Evolutionary conservation across 1,140 invertebrate species (phyloP).

Genomic region (Chironomus striatipennis): DNA sequence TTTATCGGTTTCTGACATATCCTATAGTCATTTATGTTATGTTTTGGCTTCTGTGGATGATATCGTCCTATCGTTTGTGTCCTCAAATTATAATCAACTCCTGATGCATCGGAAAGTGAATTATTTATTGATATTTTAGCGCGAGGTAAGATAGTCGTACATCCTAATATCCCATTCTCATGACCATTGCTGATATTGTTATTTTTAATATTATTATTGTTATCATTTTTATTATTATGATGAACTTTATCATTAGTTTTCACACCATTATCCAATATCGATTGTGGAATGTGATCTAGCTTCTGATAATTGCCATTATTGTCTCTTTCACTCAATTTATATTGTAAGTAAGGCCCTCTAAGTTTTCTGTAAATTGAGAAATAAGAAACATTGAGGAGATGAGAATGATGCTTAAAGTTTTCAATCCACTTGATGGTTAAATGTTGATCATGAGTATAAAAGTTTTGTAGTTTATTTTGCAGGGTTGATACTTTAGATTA

Average conservation of each 20-base stretch:
- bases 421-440: neutral
- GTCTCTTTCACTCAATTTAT: conserved; percentile 25
- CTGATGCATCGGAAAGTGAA: neutral
- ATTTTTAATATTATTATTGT: neutral
- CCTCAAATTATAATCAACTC: conserved; percentile 8
- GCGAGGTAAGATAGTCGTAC: neutral
- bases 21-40: neutral
- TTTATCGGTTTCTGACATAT: neutral
- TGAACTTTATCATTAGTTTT: conserved; percentile 14
- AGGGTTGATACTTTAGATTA: too few relatives aligned
- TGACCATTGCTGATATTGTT: neutral
- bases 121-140: neutral
- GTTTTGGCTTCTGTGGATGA: neutral
- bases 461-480: neutral
- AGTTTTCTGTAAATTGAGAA: neutral
- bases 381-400: neutral
- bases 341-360: conserved; percentile 28
- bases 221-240: neutral
- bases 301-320: conserved; percentile 25
- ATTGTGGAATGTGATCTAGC: conserved; percentile 20
- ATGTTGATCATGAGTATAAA: neutral
- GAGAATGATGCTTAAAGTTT: neutral
- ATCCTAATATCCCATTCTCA: neutral
- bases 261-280: conserved; percentile 18
- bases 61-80: conserved; percentile 1